Evolutionary conservation across 2,113 vertebrate species (phyloP), one percentile per base, ranked within the genome.

Genomic region (Aptenodytes patagonicus): DNA sequence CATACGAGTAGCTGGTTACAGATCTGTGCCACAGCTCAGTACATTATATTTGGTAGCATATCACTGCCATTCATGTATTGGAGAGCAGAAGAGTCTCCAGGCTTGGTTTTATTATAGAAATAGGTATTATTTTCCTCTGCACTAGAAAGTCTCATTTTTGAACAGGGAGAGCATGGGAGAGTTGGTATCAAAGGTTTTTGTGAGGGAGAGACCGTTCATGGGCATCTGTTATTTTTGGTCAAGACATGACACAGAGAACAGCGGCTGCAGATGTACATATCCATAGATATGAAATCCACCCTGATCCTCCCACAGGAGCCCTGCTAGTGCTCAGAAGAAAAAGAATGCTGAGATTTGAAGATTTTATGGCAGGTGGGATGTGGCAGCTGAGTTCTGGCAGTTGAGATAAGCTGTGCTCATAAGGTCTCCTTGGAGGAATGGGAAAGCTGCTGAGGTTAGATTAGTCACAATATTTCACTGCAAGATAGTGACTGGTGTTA

Each of bases 331-430:
- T 61, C 54, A 49, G 38, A 60, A 38, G 47, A 72, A 73, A 55
- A 32, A 46, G 46, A 89, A 44, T 13, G 73, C 89, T 85, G 87
- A 82, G 62, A n/a, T 11, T 76, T 32, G 42, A 89, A 90, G 77
- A 32, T 87, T 83, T 95, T n/a, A 12, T 58, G 61, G 87, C 92
- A 92, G 80, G 80, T 94, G 83, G 83, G 80, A 89, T 0, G 6
- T 78, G 92, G 76, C 85, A 90, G 68, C 88, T 90, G 93, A 88
- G 65, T 89, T 83, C 89, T 94, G 92, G 61, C 57, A 49, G 49
- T 32, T 73, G 83, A 95, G 95, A 95, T 87, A 94, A 94, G 78
- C 81, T 83, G 13, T 36, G 70, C 73, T 91, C 66, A 10, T 4
- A 2, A 73, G 60, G 72, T 68, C 64, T 92, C 80, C 73, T 85